Evolutionary conservation across 2,113 vertebrate species (phyloP).

Genomic region (Varanus salvator): DNA sequence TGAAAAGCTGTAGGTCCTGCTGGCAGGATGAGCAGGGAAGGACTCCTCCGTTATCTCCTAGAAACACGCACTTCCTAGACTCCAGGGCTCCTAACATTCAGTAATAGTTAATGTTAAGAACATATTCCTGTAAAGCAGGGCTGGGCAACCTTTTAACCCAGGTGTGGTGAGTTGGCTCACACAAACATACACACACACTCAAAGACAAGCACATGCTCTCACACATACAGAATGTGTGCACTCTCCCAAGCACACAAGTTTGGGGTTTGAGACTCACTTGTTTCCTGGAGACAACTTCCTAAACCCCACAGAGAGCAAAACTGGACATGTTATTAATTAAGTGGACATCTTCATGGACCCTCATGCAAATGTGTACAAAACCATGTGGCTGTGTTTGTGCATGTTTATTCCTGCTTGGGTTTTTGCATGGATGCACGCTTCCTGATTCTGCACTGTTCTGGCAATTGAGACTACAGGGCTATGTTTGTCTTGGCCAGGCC

Average conservation of each 20-base stretch:
- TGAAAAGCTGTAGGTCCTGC: not conserved
- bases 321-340: not conserved
- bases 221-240: too few species aligned
- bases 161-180: too few species aligned
- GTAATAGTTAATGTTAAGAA: not conserved
- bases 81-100: not conserved
- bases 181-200: not conserved
- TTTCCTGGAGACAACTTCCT: not conserved
- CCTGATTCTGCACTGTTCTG: not conserved
- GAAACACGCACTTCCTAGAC: not conserved
- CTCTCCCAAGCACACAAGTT: not conserved
- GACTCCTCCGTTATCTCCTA: rapidly evolving
- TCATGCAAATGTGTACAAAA: not conserved
- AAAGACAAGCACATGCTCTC: too few species aligned
- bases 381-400: not conserved
- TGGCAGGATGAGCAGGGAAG: not conserved
- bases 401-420: too few species aligned
- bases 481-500: not conserved
- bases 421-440: not conserved
- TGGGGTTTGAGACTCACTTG: not conserved
- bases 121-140: not conserved
- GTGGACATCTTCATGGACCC: too few species aligned
- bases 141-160: too few species aligned
- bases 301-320: not conserved
- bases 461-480: not conserved